These are phyloP conservation scores for Aptenodytes forsteri DNA, from an alignment of 2,113 vertebrate species.

Conservation along the genomic window DNA sequence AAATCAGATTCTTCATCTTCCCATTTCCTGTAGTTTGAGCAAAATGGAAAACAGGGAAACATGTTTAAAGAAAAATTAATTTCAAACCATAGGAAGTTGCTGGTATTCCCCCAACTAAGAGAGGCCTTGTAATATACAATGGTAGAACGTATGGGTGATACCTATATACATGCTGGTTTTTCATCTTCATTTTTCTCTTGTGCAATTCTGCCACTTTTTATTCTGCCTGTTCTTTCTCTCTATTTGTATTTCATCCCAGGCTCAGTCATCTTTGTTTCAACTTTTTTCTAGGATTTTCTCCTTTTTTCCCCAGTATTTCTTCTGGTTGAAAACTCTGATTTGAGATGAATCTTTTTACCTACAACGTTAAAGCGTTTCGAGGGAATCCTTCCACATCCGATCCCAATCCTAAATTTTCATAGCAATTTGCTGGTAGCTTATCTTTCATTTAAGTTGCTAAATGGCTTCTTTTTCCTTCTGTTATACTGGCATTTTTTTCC, in stretches of 20 bases:
- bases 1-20: neutral
- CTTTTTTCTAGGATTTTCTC: neutral
- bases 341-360: neutral
- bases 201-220: neutral
- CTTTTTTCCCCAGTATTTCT: neutral
- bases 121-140: neutral
- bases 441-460: slow-evolving; percentile 21
- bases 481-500: neutral
- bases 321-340: neutral
- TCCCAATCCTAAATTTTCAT: neutral
- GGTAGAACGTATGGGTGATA: neutral
- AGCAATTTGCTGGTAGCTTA: neutral
- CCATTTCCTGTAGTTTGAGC: neutral
- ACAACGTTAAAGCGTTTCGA: neutral
- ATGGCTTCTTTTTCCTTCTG: neutral
- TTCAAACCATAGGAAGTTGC: neutral
- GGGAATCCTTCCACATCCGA: neutral
- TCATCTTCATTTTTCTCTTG: neutral
- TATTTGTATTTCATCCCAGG: neutral
- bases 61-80: neutral
- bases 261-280: neutral
- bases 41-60: neutral
- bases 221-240: neutral
- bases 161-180: neutral
- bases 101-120: neutral